Conservation (phyloP, 92 coral and sea anemone species). For the Zoanthus gigantus region DNA sequence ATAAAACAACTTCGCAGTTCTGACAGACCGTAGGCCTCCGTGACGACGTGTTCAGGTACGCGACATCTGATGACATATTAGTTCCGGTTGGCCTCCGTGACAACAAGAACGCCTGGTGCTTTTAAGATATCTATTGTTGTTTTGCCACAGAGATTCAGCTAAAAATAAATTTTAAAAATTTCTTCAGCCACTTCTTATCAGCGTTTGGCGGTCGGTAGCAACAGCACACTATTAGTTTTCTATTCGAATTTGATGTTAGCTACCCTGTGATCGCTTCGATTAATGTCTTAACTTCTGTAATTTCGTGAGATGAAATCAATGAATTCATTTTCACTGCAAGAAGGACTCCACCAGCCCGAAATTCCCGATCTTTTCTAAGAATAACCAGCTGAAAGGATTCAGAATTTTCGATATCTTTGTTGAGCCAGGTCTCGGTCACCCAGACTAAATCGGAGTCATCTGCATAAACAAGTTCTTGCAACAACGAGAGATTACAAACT, state of each 20-base stretch:
- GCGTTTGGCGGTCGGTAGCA: conserved; percentile 56
- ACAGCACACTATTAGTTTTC: conserved; percentile 47
- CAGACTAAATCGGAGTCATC: conserved; percentile 64
- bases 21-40: no score
- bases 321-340: conserved; percentile 60
- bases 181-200: conserved; percentile 50
- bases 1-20: no score
- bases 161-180: neutral
- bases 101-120: no score
- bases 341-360: conserved; percentile 67
- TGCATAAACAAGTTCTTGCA: conserved; percentile 68
- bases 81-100: no score
- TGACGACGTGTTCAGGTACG: no score
- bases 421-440: conserved; percentile 72
- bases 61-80: no score
- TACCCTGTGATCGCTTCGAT: conserved; percentile 46
- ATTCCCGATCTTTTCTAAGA: conserved; percentile 60
- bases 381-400: conserved; percentile 59
- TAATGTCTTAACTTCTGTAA: conserved; percentile 44
- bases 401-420: conserved; percentile 42
- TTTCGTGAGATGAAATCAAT: conserved; percentile 55
- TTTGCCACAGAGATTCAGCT: no score
- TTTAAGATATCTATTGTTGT: no score
- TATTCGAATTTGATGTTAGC: conserved; percentile 37
- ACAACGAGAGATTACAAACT: conserved; percentile 46